phyloP scores from a whole-genome alignment of 2,113 vertebrate species.

The Setophaga petechia region DNA sequence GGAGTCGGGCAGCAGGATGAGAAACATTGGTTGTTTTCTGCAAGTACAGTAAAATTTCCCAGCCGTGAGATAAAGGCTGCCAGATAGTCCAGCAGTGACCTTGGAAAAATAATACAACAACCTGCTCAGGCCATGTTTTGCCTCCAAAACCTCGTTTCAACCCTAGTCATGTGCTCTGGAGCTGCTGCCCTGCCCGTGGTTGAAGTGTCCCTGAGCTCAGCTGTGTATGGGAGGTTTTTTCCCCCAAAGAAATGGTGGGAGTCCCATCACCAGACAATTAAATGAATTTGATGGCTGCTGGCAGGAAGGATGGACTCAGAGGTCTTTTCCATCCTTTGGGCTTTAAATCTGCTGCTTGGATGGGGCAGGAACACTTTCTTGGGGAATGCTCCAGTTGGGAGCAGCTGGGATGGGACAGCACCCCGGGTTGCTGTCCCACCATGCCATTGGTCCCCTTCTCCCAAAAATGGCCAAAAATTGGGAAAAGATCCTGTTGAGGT shows the following conservation, averaged over 20 bases:
- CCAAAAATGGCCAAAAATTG: fast-evolving
- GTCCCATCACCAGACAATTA: background rate
- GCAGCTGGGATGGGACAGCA: background rate
- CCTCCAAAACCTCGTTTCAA: slow-evolving; percentile 52
- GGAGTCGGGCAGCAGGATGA: background rate
- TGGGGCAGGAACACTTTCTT: background rate
- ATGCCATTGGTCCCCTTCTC: background rate
- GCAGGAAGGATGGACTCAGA: slow-evolving; percentile 15
- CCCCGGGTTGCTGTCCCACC: fast-evolving
- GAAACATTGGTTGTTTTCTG: slow-evolving; percentile 46
- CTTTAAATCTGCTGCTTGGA: background rate
- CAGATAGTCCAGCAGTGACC: slow-evolving; percentile 37
- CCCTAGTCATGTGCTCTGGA: background rate
- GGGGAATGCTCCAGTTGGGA: background rate
- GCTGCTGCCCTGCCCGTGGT: background rate
- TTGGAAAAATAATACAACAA: slow-evolving; percentile 48
- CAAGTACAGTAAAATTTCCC: slow-evolving; percentile 60
- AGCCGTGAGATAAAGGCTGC: background rate
- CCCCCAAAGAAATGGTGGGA: background rate
- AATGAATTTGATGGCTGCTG: background rate
- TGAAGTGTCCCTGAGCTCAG: background rate
- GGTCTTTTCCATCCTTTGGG: slow-evolving; percentile 19
- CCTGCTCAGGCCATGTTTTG: slow-evolving; percentile 36
- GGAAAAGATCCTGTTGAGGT: fast-evolving
- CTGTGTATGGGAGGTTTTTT: background rate